Conservation (phyloP, 2,888 invertebrate species). For the Mongoloraphidia duomilia region DNA sequence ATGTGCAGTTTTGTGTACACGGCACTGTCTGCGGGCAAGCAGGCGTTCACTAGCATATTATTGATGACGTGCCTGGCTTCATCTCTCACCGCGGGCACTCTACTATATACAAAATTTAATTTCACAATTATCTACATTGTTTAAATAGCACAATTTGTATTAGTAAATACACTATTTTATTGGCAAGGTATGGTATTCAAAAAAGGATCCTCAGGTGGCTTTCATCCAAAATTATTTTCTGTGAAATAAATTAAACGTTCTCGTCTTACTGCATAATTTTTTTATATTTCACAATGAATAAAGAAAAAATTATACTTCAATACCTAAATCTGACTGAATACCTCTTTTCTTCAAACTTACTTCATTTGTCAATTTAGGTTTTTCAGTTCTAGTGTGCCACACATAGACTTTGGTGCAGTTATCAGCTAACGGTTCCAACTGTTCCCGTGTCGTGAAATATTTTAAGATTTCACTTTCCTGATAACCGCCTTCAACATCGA, state of each 20-base stretch:
- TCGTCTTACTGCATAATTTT: background rate
- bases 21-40: too few species aligned
- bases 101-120: too few species aligned
- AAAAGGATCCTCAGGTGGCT: too few species aligned
- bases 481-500: constrained; percentile 74
- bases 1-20: too few species aligned
- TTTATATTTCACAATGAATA: background rate
- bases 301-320: constrained; percentile 36
- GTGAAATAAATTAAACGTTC: background rate
- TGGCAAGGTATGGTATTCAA: too few species aligned
- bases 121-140: too few species aligned
- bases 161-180: too few species aligned
- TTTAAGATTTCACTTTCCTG: constrained; percentile 76
- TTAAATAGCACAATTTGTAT: too few species aligned
- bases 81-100: too few species aligned
- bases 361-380: constrained; percentile 62
- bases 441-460: constrained; percentile 52
- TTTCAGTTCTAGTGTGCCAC: constrained; percentile 96
- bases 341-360: constrained; percentile 36
- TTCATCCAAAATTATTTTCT: too few species aligned
- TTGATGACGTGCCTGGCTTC: too few species aligned
- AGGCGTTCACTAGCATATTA: too few species aligned
- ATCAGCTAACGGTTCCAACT: constrained; percentile 83
- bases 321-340: constrained; percentile 38
- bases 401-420: constrained; percentile 90